These are phyloP conservation scores for Hydrotaea cyrtoneurina DNA, from an alignment of 2,888 invertebrate species.

Conservation along the genomic window DNA sequence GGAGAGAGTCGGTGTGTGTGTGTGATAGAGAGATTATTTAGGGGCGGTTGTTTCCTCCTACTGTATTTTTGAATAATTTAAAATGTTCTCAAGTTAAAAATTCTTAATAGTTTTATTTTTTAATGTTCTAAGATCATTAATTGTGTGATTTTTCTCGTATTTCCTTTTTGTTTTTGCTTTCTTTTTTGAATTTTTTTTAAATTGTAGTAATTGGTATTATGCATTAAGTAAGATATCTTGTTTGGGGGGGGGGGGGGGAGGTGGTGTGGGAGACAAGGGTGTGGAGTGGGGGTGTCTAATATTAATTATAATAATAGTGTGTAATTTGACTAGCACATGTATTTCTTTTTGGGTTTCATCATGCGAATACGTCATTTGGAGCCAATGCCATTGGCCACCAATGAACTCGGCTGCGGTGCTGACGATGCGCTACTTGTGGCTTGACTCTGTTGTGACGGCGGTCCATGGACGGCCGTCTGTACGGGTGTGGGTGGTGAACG, in stretches of 20 bases:
- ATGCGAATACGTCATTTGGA: constrained; percentile 81
- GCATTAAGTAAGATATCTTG: constrained; percentile 25
- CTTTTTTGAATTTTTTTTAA: constrained; percentile 35
- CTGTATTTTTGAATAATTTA: constrained; percentile 58
- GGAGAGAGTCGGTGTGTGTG: background rate
- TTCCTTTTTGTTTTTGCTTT: constrained; percentile 19
- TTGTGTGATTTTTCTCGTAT: constrained; percentile 32
- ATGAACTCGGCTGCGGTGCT: constrained; percentile 72
- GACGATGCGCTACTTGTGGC: constrained; percentile 70
- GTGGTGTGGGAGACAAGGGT: background rate
- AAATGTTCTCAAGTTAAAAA: constrained; percentile 64
- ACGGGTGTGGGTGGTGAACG: constrained; percentile 79
- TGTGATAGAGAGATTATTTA: constrained; percentile 1
- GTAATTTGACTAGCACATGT: constrained; percentile 82
- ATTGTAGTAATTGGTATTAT: constrained; percentile 23
- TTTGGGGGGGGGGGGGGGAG: constrained; percentile 10
- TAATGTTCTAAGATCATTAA: constrained; percentile 55
- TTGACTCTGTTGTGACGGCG: constrained; percentile 69
- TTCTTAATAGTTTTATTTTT: constrained; percentile 50
- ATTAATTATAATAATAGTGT: constrained; percentile 59
- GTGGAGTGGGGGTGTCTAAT: background rate
- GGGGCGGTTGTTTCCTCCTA: background rate
- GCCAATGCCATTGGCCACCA: constrained; percentile 79
- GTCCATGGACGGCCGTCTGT: constrained; percentile 69
- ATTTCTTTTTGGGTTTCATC: constrained; percentile 81